Evolutionary conservation across 2,888 invertebrate genomes (phyloP).

Genomic region (Drosophila longiperda): DNA sequence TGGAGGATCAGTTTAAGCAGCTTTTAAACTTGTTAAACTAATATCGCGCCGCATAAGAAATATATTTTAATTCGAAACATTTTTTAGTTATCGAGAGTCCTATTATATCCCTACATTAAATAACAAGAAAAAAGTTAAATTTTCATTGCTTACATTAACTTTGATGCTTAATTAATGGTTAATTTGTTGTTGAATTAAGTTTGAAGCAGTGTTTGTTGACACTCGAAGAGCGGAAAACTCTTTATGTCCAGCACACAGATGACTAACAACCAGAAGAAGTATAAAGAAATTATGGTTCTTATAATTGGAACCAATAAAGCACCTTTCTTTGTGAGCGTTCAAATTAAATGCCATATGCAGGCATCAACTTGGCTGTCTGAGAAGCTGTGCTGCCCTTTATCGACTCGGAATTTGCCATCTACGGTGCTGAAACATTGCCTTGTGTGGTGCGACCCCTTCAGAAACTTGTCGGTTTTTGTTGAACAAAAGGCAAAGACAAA

Average conservation of each 20-base stretch:
- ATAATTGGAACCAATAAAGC: constrained; percentile 18
- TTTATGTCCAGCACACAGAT: constrained; percentile 2
- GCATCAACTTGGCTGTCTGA: constrained; percentile 26
- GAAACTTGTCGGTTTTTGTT: constrained; percentile 13
- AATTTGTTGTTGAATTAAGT: neutral
- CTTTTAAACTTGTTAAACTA: constrained; percentile 78
- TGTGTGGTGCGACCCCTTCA: constrained; percentile 36
- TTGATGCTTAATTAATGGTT: neutral
- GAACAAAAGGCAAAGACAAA: constrained; percentile 5
- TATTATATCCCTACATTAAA: neutral
- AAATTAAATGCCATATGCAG: constrained; percentile 38
- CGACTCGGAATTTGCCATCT: constrained; percentile 58
- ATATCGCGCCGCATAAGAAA: constrained; percentile 36
- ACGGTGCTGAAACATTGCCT: constrained; percentile 42
- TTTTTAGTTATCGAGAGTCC: neutral
- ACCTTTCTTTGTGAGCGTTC: constrained; percentile 8
- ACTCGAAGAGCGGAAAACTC: constrained; percentile 9
- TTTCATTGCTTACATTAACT: neutral
- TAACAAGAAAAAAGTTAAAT: neutral
- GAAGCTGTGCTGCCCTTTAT: constrained; percentile 10
- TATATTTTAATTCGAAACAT: constrained; percentile 4
- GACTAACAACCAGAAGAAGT: constrained; percentile 35
- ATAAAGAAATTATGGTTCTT: constrained; percentile 35
- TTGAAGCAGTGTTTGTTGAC: constrained; percentile 13
- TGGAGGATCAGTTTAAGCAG: constrained; percentile 73